Conservation (phyloP, 2,797 vertebrate genomes). For the Botia almorhae region DNA sequence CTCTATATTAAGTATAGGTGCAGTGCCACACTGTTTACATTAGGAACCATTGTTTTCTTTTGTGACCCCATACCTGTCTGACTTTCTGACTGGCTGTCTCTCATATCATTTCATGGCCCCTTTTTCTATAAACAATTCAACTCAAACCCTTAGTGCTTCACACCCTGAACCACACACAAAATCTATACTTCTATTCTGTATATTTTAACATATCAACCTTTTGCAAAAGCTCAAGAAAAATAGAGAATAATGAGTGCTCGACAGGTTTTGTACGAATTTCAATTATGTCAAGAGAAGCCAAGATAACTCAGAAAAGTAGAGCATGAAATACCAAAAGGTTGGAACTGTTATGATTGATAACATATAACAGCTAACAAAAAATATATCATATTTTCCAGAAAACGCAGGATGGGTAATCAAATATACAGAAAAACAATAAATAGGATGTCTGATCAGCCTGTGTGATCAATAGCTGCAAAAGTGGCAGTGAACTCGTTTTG, state of each 20-base stretch:
- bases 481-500: conserved; percentile 53
- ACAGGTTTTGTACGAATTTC: no score
- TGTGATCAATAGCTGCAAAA: conserved; percentile 45
- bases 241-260: no score
- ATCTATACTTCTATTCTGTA: no score
- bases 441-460: conserved; percentile 35
- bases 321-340: no score
- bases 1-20: conserved; percentile 47
- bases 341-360: no score
- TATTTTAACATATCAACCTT: no score
- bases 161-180: no score
- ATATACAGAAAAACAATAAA: conserved; percentile 8
- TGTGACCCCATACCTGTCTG: conserved; percentile 9
- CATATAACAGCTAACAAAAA: no score
- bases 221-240: no score
- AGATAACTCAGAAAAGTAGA: no score
- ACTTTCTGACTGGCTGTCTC: conserved; percentile 24
- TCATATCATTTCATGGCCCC: background rate
- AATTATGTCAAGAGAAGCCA: no score
- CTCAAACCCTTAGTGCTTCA: no score
- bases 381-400: background rate
- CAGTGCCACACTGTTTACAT: conserved; percentile 15
- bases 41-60: conserved; percentile 37
- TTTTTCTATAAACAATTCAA: background rate
- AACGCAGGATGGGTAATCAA: conserved; percentile 19